Evolutionary conservation across 2,113 vertebrate genomes (phyloP).

Genomic region (Rhea pennata): DNA sequence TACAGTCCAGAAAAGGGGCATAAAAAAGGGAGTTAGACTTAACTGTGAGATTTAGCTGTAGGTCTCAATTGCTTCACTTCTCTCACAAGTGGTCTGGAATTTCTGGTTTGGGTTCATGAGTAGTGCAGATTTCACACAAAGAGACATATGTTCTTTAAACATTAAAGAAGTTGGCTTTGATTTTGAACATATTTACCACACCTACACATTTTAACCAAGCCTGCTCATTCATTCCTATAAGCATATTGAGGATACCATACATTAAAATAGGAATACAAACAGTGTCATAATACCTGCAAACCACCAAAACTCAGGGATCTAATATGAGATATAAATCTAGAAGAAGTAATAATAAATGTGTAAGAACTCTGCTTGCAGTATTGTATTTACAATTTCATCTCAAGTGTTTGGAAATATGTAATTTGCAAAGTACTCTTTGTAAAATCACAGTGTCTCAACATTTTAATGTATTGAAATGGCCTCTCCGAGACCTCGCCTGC

Average conservation of each 20-base stretch:
- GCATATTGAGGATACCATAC: neutral
- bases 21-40: fast-evolving
- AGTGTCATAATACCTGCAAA: neutral
- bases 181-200: neutral
- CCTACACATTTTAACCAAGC: neutral
- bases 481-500: constrained; percentile 55
- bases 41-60: neutral
- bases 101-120: neutral
- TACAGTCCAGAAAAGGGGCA: fast-evolving
- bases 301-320: neutral
- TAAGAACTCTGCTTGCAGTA: constrained; percentile 7
- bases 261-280: neutral
- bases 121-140: neutral
- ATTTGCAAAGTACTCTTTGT: neutral
- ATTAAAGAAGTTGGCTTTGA: neutral
- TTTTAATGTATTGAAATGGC: constrained; percentile 4
- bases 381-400: constrained; percentile 47
- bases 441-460: constrained; percentile 13
- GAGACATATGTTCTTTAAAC: neutral
- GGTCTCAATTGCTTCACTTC: neutral
- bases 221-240: neutral
- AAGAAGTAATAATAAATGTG: constrained; percentile 13
- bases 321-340: neutral
- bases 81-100: neutral
- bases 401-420: neutral